phyloP scores from a whole-genome alignment of 2,888 invertebrate species.

The Rhamphomyia laevipes region DNA sequence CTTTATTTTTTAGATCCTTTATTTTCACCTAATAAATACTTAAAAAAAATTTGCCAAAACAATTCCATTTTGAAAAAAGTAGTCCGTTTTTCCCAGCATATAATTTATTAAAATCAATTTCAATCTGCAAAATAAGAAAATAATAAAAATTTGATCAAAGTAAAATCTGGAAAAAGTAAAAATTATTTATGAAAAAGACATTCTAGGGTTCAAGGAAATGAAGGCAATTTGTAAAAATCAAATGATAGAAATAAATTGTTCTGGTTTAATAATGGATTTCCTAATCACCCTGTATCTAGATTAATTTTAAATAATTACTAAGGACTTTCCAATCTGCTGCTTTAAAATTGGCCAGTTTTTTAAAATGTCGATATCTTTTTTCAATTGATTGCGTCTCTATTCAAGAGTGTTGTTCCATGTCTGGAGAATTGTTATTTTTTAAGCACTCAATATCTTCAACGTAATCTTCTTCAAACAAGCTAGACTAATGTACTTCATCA shows the following conservation, averaged over 20 bases:
- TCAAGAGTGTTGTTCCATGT: background rate
- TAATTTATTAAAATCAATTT: background rate
- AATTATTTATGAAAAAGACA: no score
- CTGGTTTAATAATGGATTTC: no score
- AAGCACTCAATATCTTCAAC: background rate
- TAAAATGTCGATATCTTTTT: background rate
- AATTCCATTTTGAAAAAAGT: background rate
- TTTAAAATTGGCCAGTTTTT: background rate
- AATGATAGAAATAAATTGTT: no score
- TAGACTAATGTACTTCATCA: no score
- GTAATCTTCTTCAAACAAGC: no score
- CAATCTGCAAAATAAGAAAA: background rate
- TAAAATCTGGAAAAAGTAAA: no score
- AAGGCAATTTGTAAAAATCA: no score
- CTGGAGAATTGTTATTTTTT: background rate
- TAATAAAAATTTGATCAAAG: no score
- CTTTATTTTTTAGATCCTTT: background rate
- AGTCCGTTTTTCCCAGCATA: background rate
- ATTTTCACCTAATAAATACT: background rate
- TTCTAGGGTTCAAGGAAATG: no score
- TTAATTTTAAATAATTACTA: background rate
- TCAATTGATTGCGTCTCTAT: background rate
- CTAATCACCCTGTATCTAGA: no score
- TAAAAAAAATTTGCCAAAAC: background rate
- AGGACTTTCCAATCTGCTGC: background rate